Base-by-base conservation (phyloP, 2,797 vertebrate species). In the Dipus sagitta region DNA sequence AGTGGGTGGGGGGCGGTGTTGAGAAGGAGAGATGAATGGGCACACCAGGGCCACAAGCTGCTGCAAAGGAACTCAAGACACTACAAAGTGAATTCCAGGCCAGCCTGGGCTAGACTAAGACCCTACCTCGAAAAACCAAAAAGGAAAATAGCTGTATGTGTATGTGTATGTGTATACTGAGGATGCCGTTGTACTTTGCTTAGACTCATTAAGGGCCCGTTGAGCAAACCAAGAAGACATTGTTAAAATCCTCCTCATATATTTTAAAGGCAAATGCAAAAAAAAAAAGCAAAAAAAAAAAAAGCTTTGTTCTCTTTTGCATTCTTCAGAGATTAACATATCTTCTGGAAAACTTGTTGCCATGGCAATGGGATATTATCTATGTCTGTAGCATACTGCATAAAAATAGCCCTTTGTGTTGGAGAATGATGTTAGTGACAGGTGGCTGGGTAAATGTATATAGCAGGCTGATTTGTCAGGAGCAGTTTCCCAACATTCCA, bases 341-440 rank as follows among this genome's bases (percentile, higher is more conserved):
- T 93, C 67, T 93, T 95, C 87, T 94, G 95, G 93, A 96, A 96
- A 94, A 95, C 90, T 96, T 95, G 98, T 98, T 97, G 97, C 97
- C 97, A 93, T 96, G 97, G 97, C 94, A 97, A 98, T 96, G 94
- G 76, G 93, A 94, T 96, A 80, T 85, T 92, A 90, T 97, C 97
- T 91, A 71, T 93, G 93, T 30, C 30, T 79, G 38, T 85, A 93
- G 84, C 88, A 54, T 92, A 88, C 71, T 92, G 72, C 68, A 93
- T 94, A 94, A 96, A 97, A 97, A 96, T 95, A 96, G 95, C 81
- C 91, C 91, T 96, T 97, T 97, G 94, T 97, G 95, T 95, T 93
- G 1, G 21, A 92, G 94, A 92, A 78, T 94, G 96, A 94, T 96
- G 81, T 86, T 94, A 91, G 95, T 92, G 94, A 95, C 92, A 97